Evolutionary conservation across 2,797 vertebrate genomes (phyloP), one percentile per base, ranked within the genome.

Genomic region (Remorina albescens): DNA sequence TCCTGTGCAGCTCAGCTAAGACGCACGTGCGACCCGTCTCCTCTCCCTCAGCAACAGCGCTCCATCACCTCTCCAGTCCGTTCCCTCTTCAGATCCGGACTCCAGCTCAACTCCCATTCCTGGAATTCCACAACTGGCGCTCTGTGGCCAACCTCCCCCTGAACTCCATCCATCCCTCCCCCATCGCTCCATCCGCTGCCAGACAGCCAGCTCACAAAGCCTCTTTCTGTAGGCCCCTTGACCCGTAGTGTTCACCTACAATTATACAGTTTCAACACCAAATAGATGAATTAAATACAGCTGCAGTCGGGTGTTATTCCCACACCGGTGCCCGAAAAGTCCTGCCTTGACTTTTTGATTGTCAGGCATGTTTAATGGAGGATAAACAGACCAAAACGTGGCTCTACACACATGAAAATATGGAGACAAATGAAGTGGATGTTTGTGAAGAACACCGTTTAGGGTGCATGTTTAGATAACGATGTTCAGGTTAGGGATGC

Each of bases 91-190:
- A 58, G 59, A 84, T 78, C 79, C 77, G 78, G 88, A 86, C 74
- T 82, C 62, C 67, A 66, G 74, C 78, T 88, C 74, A 39, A 71
- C 84, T 81, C 82, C 76, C 93, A 95, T 95, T 95, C 93, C 93
- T 92, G 76, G 84, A 91, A 95, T 95, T 95, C 94, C 94, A 92
- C 84, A 90, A 87, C 83, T 74, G 75, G 82, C 69, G 76, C 86
- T 86, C 87, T 91, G 88, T 88, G 87, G 91, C 89, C 91, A 88
- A 89, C 91, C 89, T 81, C 90, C 82, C 83, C 87, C 86, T 93
- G 85, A 90, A 88, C 90, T 83, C 74, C 62, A 44, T 80, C 78
- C 69, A 42, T 87, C 73, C 78, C 69, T 67, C 78, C 86, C 76
- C 78, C 71, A 69, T 71, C 47, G 18, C 83, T 82, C 66, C 79